Evolutionary conservation across 2,113 vertebrate genomes (phyloP).

Genomic region (Tragelaphus strepsiceros): DNA sequence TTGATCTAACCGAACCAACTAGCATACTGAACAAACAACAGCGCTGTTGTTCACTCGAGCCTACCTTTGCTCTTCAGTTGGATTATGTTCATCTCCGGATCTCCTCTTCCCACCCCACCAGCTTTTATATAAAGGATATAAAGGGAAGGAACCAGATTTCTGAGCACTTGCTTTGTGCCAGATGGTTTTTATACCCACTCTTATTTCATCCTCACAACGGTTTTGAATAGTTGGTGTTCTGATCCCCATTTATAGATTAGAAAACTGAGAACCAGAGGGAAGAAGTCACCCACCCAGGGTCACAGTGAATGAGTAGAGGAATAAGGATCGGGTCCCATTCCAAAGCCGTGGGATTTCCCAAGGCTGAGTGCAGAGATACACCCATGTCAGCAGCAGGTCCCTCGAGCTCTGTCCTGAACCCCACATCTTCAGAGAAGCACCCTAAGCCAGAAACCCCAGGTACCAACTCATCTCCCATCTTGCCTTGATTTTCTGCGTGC

Average conservation of each 20-base stretch:
- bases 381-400: background rate
- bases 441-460: background rate
- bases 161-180: background rate
- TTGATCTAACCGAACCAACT: background rate
- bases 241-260: background rate
- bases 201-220: background rate
- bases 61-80: background rate
- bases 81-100: background rate
- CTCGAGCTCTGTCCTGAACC: background rate
- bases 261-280: background rate
- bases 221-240: background rate
- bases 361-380: background rate
- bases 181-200: background rate
- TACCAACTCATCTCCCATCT: background rate
- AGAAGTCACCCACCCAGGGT: background rate
- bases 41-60: background rate
- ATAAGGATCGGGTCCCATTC: background rate
- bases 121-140: background rate
- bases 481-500: conserved; percentile 18
- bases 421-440: background rate
- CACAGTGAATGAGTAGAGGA: background rate
- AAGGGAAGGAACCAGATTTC: background rate
- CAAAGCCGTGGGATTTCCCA: background rate
- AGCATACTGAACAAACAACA: background rate
- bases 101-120: background rate